Percentiles rank a stretch among this genome's conserved stretches.
phyloP scores from a whole-genome alignment of 2,797 vertebrate genomes.

The Pyrocephalus nanus region DNA sequence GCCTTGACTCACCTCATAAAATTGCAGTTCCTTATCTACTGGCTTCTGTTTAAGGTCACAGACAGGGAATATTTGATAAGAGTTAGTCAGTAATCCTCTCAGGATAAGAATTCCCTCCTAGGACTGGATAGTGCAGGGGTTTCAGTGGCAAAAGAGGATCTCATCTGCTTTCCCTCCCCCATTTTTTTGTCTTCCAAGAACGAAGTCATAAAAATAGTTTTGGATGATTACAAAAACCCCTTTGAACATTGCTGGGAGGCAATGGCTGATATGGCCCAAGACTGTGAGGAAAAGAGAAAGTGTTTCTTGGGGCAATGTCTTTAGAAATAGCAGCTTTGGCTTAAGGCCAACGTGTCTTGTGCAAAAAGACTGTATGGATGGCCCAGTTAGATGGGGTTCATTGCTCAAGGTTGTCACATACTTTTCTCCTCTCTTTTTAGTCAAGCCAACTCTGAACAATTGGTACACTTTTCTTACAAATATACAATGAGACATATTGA shows the following conservation, averaged over 20 bases:
- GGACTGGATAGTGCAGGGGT: neutral
- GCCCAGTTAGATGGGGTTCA: neutral
- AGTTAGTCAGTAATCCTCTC: neutral
- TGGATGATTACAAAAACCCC: neutral
- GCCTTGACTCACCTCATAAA: neutral
- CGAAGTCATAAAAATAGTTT: neutral
- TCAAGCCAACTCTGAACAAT: neutral
- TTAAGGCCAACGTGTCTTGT: neutral
- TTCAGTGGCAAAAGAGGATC: neutral
- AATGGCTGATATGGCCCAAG: neutral
- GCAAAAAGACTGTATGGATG: accelerated
- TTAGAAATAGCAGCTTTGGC: neutral
- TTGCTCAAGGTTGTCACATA: neutral
- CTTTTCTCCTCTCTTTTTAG: neutral
- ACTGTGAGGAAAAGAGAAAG: neutral
- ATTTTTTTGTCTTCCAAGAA: neutral
- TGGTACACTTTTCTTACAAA: neutral
- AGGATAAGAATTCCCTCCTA: neutral
- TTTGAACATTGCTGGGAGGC: neutral
- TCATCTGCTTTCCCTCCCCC: neutral
- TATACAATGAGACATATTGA: neutral
- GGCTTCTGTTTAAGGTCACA: neutral
- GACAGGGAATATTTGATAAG: neutral
- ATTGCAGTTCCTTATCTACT: neutral
- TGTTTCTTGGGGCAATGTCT: neutral